These are phyloP conservation scores for Chesias legatella DNA, from an alignment of 2,888 invertebrate genomes.

Conservation along the genomic window DNA sequence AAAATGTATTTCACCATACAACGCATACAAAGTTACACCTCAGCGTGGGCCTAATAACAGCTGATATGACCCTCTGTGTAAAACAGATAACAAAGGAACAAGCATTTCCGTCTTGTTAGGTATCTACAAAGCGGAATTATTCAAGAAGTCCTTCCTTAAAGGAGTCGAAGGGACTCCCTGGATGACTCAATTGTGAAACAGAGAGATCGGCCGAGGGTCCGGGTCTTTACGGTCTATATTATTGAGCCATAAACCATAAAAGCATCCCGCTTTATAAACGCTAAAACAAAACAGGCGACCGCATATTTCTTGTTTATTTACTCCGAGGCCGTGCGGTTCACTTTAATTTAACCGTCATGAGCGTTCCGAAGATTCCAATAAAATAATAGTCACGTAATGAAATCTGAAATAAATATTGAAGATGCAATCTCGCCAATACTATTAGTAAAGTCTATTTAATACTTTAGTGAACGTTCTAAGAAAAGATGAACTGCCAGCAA, in stretches of 20 bases:
- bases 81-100: slow-evolving; percentile 37
- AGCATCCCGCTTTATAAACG: slow-evolving; percentile 62
- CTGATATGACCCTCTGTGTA: slow-evolving; percentile 28
- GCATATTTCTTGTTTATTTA: slow-evolving; percentile 64
- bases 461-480: too few relatives aligned
- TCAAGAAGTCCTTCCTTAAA: slow-evolving; percentile 46
- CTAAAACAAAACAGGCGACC: slow-evolving; percentile 62
- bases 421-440: too few relatives aligned
- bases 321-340: slow-evolving; percentile 31
- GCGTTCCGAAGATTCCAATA: too few relatives aligned
- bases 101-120: slow-evolving; percentile 40
- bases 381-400: too few relatives aligned
- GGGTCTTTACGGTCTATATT: slow-evolving; percentile 65
- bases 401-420: too few relatives aligned
- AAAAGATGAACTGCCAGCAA: too few relatives aligned
- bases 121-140: slow-evolving; percentile 49
- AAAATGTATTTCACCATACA: neutral
- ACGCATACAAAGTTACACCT: slow-evolving; percentile 1
- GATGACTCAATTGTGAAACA: slow-evolving; percentile 62
- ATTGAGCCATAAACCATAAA: slow-evolving; percentile 74
- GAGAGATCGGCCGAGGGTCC: slow-evolving; percentile 55
- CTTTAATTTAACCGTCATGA: too few relatives aligned
- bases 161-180: slow-evolving; percentile 50
- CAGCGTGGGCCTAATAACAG: slow-evolving; percentile 21
- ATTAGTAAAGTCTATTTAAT: too few relatives aligned